A percentile compares a stretch with the other conserved stretches of the same genome.
These are phyloP conservation scores for Eupithecia exiguata DNA, from an alignment of 2,888 invertebrate species.

Conservation along the genomic window DNA sequence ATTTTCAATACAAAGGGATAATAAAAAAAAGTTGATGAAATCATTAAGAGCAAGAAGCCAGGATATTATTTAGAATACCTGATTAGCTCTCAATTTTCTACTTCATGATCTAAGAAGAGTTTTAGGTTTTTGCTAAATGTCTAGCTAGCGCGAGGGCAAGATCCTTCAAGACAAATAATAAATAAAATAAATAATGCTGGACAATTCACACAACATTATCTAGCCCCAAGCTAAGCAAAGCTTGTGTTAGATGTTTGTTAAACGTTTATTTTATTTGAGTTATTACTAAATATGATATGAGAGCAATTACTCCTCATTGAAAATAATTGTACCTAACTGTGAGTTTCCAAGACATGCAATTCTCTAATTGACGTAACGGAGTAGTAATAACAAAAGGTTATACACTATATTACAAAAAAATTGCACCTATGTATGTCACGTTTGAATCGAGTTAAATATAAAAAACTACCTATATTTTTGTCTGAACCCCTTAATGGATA, in stretches of 20 bases:
- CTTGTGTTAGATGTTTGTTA: too few relatives aligned
- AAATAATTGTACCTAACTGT: constrained; percentile 37
- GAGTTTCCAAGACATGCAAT: not conserved
- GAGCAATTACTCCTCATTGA: constrained; percentile 54
- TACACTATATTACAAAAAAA: constrained; percentile 29
- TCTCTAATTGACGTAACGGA: constrained; percentile 1
- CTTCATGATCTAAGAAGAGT: not conserved
- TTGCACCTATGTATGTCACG: constrained; percentile 18
- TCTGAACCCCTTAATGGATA: constrained; percentile 9
- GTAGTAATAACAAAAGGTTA: constrained; percentile 22
- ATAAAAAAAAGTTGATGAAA: not conserved
- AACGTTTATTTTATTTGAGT: constrained; percentile 22
- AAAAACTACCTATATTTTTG: constrained; percentile 18
- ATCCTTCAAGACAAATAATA: constrained; percentile 10
- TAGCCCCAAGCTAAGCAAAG: too few relatives aligned
- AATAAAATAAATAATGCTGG: too few relatives aligned
- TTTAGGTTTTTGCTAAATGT: not conserved
- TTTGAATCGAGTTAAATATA: constrained; percentile 12
- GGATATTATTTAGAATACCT: not conserved
- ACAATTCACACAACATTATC: too few relatives aligned
- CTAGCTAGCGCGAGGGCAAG: not conserved
- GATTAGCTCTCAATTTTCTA: not conserved
- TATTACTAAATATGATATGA: constrained; percentile 21
- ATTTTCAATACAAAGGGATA: constrained; percentile 24
- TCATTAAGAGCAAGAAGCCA: not conserved